These are phyloP conservation scores for Plagodis dolabraria DNA, from an alignment of 2,888 invertebrate genomes.

Conservation along the genomic window DNA sequence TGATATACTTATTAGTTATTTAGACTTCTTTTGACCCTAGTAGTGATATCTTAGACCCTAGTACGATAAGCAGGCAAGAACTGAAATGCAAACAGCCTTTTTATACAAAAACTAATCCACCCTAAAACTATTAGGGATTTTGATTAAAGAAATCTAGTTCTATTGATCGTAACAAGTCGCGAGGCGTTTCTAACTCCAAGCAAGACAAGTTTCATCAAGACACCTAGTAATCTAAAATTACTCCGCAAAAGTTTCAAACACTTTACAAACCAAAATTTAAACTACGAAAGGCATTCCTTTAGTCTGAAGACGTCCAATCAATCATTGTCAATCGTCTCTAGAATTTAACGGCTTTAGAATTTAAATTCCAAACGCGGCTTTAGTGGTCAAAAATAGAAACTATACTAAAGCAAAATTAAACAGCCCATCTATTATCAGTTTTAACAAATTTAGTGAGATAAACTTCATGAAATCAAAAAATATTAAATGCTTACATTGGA, in stretches of 20 bases:
- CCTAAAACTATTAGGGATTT: too few species aligned
- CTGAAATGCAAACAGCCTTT: too few species aligned
- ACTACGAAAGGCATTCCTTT: slow-evolving; percentile 29
- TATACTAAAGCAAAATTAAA: background rate
- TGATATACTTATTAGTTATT: too few species aligned
- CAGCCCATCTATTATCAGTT: background rate
- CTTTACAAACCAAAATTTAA: slow-evolving; percentile 6
- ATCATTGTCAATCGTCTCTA: slow-evolving; percentile 41
- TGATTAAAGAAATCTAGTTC: too few species aligned
- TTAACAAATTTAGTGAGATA: too few species aligned
- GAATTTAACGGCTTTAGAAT: slow-evolving; percentile 17
- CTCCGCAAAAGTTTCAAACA: slow-evolving; percentile 15
- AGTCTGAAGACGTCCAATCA: slow-evolving; percentile 31
- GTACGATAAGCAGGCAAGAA: too few species aligned
- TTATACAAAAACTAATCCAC: too few species aligned
- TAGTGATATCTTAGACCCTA: too few species aligned
- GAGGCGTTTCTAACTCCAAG: background rate
- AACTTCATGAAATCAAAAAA: too few species aligned
- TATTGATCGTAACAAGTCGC: too few species aligned
- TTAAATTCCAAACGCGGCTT: slow-evolving; percentile 27
- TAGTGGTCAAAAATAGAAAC: slow-evolving; percentile 19
- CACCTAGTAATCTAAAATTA: slow-evolving; percentile 7
- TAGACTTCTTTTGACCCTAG: too few species aligned
- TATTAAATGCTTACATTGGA: too few species aligned
- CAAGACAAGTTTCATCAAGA: slow-evolving; percentile 11